These are phyloP conservation scores for Balanococcus diminutus DNA, from an alignment of 2,888 invertebrate species.

Conservation along the genomic window DNA sequence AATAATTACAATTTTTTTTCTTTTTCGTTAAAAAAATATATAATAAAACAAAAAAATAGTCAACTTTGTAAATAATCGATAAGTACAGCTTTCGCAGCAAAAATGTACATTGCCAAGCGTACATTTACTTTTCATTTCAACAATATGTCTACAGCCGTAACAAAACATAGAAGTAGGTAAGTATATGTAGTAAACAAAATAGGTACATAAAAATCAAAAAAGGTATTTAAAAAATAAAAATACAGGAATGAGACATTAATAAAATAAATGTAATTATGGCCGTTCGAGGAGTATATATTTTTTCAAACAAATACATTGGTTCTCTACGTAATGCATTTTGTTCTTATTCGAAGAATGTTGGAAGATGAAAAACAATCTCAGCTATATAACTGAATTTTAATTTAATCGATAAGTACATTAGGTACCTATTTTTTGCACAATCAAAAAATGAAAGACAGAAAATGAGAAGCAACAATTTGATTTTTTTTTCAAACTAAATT, in stretches of 20 bases:
- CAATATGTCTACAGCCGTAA: not conserved
- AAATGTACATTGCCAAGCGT: constrained; percentile 32
- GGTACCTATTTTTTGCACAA: no score
- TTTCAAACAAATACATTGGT: not conserved
- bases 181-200: constrained; percentile 30
- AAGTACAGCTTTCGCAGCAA: constrained; percentile 28
- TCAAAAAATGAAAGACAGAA: no score
- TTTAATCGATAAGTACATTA: no score
- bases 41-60: constrained; percentile 31
- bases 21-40: constrained; percentile 12
- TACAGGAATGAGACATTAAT: constrained; percentile 32
- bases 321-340: not conserved
- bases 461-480: no score
- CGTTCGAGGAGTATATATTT: not conserved
- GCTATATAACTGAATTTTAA: no score
- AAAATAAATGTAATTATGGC: constrained; percentile 43
- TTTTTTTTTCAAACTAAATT: no score
- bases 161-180: not conserved
- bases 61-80: constrained; percentile 30
- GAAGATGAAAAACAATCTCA: not conserved
- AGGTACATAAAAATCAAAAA: constrained; percentile 18
- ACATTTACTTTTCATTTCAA: constrained; percentile 8
- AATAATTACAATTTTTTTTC: constrained; percentile 38
- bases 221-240: constrained; percentile 25
- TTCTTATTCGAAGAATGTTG: not conserved